Conservation (phyloP, 1,140 invertebrate genomes). For the Ladona fulva region DNA sequence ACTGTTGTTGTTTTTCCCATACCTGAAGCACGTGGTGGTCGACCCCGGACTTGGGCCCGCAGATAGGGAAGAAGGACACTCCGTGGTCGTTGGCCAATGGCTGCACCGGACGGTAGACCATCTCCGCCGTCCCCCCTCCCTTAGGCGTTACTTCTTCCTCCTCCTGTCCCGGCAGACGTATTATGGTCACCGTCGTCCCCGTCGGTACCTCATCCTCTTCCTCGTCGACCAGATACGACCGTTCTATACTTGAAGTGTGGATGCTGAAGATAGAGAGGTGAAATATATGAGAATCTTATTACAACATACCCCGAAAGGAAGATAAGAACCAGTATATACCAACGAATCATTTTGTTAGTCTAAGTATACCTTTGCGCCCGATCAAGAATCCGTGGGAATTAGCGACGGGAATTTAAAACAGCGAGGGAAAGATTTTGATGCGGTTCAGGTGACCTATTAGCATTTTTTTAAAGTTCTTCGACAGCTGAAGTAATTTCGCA, state of each 20-base stretch:
- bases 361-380: too few relatives aligned
- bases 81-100: conserved; percentile 75
- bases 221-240: conserved; percentile 43
- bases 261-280: conserved; percentile 34
- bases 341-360: too few relatives aligned
- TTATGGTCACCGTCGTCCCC: background rate
- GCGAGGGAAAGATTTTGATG: too few relatives aligned
- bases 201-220: conserved; percentile 37
- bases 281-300: background rate
- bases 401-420: too few relatives aligned
- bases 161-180: background rate
- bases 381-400: too few relatives aligned
- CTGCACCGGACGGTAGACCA: conserved; percentile 74
- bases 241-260: conserved; percentile 45
- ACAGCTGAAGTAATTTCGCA: too few relatives aligned
- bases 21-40: conserved; percentile 73
- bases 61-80: conserved; percentile 70
- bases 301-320: too few relatives aligned
- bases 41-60: conserved; percentile 50
- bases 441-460: too few relatives aligned
- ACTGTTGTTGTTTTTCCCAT: conserved; percentile 18
- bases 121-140: conserved; percentile 46
- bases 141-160: background rate
- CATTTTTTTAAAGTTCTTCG: too few relatives aligned
- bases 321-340: too few relatives aligned